These are phyloP conservation scores for Tribolium madens DNA, from an alignment of 1,140 invertebrate genomes.

Conservation along the genomic window DNA sequence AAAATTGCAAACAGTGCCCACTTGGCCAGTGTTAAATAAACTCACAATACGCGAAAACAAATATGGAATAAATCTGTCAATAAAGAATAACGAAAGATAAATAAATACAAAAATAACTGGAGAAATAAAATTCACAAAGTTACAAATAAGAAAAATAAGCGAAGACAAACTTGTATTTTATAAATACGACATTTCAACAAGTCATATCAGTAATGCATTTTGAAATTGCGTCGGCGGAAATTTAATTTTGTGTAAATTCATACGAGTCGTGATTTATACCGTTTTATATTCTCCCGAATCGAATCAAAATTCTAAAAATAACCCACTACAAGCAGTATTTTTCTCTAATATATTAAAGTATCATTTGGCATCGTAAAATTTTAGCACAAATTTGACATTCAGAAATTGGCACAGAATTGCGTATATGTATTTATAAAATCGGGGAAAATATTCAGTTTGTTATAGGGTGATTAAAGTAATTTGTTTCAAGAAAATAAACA, in stretches of 20 bases:
- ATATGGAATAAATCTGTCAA: constrained; percentile 12
- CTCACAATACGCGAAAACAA: constrained; percentile 7
- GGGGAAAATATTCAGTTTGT: not conserved
- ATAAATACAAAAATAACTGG: not conserved
- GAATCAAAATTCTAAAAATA: constrained; percentile 19
- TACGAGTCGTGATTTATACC: not conserved
- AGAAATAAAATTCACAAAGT: not conserved
- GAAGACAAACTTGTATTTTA: not conserved
- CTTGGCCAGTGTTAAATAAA: constrained; percentile 7
- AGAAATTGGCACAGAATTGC: not conserved
- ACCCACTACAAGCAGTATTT: not conserved
- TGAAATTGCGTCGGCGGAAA: not conserved
- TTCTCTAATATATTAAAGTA: not conserved
- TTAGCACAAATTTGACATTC: not conserved
- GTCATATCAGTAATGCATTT: not conserved
- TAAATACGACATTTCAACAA: not conserved
- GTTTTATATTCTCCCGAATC: not conserved
- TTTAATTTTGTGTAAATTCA: not conserved
- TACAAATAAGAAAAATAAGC: not conserved
- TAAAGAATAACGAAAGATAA: constrained; percentile 6
- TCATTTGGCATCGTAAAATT: not conserved
- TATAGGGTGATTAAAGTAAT: no score
- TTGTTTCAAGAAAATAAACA: constrained; percentile 6
- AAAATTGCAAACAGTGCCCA: constrained; percentile 11
- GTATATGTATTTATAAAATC: not conserved